phyloP scores from a whole-genome alignment of 2,113 vertebrate genomes.

The Balaenoptera acutorostrata region DNA sequence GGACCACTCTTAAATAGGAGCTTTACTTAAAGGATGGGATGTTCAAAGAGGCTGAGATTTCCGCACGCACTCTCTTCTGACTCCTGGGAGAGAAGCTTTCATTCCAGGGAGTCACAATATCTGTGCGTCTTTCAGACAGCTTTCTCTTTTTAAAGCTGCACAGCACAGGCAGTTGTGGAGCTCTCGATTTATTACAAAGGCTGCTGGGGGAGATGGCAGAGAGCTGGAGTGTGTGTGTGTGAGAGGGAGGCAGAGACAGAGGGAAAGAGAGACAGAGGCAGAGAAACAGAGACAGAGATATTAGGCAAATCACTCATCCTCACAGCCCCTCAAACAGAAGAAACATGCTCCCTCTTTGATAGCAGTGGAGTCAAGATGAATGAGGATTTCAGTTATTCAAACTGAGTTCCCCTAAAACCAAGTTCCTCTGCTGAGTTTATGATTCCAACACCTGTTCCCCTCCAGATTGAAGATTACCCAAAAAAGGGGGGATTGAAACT shows the following conservation, averaged over 20 bases:
- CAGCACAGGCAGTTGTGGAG: neutral
- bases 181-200: conserved; percentile 41
- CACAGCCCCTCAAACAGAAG: neutral
- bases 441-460: neutral
- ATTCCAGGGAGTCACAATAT: conserved; percentile 41
- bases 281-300: neutral
- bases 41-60: conserved; percentile 50
- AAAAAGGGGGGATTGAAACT: neutral
- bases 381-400: neutral
- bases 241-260: neutral
- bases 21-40: conserved; percentile 26
- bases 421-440: neutral
- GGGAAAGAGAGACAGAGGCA: neutral
- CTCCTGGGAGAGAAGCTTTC: conserved; percentile 46
- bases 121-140: conserved; percentile 30
- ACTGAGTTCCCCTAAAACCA: neutral
- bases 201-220: neutral
- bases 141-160: conserved; percentile 19
- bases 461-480: neutral
- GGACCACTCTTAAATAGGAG: neutral
- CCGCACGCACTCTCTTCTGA: neutral
- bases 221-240: neutral
- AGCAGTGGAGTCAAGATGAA: neutral
- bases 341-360: neutral
- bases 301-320: neutral